Evolutionary conservation across 2,888 invertebrate species (phyloP).

Genomic region (Drosophila neonasuta): DNA sequence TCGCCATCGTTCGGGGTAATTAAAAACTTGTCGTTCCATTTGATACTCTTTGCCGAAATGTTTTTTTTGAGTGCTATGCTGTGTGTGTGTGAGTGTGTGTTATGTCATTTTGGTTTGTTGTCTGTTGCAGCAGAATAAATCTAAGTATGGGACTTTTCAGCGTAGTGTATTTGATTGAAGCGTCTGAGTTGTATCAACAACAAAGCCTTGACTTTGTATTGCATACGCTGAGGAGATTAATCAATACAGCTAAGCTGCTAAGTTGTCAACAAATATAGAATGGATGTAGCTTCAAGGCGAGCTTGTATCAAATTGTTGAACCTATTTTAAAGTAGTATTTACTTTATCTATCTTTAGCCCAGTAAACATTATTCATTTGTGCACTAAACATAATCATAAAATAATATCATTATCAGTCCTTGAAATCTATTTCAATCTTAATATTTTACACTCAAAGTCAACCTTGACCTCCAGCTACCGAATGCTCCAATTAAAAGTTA

Average conservation of each 20-base stretch:
- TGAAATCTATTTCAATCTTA: not conserved
- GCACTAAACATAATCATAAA: too few species aligned
- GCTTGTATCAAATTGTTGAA: too few species aligned
- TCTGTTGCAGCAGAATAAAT: slow-evolving; percentile 8
- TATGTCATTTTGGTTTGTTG: slow-evolving; percentile 16
- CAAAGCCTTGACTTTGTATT: not conserved
- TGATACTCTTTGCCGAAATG: slow-evolving; percentile 41
- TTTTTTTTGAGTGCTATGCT: not conserved
- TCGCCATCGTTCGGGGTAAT: slow-evolving; percentile 48
- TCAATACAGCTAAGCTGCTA: not conserved
- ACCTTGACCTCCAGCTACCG: not conserved
- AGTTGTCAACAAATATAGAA: too few species aligned
- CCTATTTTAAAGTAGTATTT: too few species aligned
- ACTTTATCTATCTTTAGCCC: too few species aligned
- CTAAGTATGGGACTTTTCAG: not conserved
- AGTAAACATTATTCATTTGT: too few species aligned
- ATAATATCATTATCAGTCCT: too few species aligned
- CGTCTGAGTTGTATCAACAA: not conserved
- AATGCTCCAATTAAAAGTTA: not conserved
- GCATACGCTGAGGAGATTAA: slow-evolving; percentile 2
- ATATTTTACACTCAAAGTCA: not conserved
- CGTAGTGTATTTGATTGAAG: not conserved
- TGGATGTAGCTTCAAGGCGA: too few species aligned
- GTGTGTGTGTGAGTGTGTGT: slow-evolving; percentile 7
- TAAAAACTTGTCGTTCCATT: slow-evolving; percentile 71